These are phyloP conservation scores for Ostrea denselamellosa DNA, from an alignment of 1,140 invertebrate genomes.

Conservation along the genomic window DNA sequence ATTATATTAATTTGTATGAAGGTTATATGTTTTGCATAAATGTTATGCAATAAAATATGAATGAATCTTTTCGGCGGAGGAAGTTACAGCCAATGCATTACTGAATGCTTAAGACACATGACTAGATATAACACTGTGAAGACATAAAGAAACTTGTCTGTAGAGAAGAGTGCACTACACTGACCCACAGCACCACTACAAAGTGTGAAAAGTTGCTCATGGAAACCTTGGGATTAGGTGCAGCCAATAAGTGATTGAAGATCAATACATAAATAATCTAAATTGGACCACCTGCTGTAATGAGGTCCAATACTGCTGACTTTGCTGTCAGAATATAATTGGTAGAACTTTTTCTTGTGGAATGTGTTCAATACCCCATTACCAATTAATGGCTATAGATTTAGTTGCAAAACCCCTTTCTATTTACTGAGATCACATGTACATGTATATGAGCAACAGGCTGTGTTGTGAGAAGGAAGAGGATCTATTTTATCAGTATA, in stretches of 20 bases:
- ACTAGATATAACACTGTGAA: neutral
- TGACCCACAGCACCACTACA: neutral
- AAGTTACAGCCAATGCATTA: neutral
- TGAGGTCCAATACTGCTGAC: conserved; percentile 2
- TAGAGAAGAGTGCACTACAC: neutral
- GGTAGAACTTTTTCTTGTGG: neutral
- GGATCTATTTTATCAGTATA: too few species aligned
- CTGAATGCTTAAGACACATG: neutral
- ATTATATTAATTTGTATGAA: too few species aligned
- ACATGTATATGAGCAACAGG: neutral
- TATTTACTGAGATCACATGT: neutral
- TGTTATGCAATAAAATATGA: conserved; percentile 17
- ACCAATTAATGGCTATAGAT: conserved; percentile 23
- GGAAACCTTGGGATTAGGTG: neutral
- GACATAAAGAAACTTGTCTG: neutral
- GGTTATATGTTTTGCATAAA: neutral
- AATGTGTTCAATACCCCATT: conserved; percentile 28
- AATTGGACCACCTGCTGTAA: conserved; percentile 15
- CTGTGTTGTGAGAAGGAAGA: neutral
- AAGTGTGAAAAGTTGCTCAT: conserved; percentile 10
- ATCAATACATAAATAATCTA: conserved; percentile 28
- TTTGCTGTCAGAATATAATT: conserved; percentile 12
- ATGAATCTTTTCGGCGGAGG: neutral
- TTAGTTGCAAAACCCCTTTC: neutral
- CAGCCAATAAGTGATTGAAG: neutral